phyloP scores from a whole-genome alignment of 2,797 vertebrate species.

The Gambelia wislizenii region DNA sequence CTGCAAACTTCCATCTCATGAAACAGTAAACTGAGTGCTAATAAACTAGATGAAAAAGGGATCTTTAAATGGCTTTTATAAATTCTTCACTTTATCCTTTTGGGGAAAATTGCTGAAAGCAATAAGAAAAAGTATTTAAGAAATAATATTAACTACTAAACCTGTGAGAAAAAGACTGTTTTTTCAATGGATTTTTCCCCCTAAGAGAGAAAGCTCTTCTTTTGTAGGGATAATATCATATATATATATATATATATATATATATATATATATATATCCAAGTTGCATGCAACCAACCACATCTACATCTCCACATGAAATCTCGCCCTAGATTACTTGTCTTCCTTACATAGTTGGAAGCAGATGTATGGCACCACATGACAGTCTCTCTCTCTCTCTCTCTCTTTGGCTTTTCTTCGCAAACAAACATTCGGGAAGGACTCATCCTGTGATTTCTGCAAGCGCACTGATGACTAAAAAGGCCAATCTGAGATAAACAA shows the following conservation, averaged over 20 bases:
- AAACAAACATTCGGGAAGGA: too few relatives aligned
- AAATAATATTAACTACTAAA: conserved; percentile 43
- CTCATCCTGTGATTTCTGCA: too few relatives aligned
- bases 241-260: too few relatives aligned
- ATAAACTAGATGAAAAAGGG: background rate
- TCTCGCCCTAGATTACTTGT: background rate
- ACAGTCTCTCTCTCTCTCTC: too few relatives aligned
- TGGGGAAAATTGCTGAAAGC: background rate
- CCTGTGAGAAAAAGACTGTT: background rate
- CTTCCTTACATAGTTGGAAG: background rate
- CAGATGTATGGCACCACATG: background rate
- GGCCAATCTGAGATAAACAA: too few relatives aligned
- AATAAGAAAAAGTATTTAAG: conserved; percentile 32
- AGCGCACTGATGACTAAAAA: too few relatives aligned
- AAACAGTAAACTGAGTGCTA: conserved; percentile 34
- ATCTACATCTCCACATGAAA: background rate
- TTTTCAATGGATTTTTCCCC: conserved; percentile 21
- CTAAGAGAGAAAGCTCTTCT: background rate
- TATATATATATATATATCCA: too few relatives aligned
- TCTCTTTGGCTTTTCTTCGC: too few relatives aligned
- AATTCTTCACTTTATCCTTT: background rate
- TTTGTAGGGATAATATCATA: background rate
- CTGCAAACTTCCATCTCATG: background rate
- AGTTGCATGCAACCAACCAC: background rate
- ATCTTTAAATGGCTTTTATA: conserved; percentile 12